Evolutionary conservation across 2,113 vertebrate genomes (phyloP).

Genomic region (Morone saxatilis): DNA sequence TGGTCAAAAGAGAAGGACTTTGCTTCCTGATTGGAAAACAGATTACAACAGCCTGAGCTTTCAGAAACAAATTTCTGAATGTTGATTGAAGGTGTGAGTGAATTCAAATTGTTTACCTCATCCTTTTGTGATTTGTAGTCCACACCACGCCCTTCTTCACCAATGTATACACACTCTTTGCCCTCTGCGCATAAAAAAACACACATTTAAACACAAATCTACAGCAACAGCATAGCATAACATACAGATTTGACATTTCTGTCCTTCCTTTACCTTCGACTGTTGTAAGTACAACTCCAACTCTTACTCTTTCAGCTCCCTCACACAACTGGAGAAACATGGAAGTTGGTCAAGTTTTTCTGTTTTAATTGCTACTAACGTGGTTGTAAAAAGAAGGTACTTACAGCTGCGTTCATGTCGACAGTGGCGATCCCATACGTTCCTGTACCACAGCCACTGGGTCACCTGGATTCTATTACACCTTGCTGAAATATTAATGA

Average conservation of each 20-base stretch:
- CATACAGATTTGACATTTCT: not conserved
- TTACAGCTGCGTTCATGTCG: conserved; percentile 68
- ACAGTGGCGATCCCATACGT: conserved; percentile 16
- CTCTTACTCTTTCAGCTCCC: conserved; percentile 56
- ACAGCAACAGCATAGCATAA: not conserved
- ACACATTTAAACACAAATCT: not conserved
- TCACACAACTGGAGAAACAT: conserved; percentile 40
- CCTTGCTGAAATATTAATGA: conserved; percentile 74
- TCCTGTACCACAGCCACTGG: not conserved
- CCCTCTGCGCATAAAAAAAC: conserved; percentile 21
- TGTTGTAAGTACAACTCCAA: conserved; percentile 62
- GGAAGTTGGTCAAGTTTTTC: not conserved
- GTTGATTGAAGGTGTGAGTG: not conserved
- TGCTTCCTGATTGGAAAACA: conserved; percentile 55
- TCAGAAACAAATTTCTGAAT: not conserved
- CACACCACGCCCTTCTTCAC: conserved; percentile 58
- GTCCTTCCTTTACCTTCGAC: conserved; percentile 52
- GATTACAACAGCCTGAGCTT: not conserved
- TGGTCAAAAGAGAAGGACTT: conserved; percentile 73
- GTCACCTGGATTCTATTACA: conserved; percentile 66
- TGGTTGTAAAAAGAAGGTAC: conserved; percentile 39
- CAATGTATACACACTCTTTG: conserved; percentile 36
- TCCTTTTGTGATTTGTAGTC: conserved; percentile 56
- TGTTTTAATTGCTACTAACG: not conserved
- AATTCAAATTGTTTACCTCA: conserved; percentile 58